Conservation (phyloP, 2,797 vertebrate genomes). For the Lepus townsendii region DNA sequence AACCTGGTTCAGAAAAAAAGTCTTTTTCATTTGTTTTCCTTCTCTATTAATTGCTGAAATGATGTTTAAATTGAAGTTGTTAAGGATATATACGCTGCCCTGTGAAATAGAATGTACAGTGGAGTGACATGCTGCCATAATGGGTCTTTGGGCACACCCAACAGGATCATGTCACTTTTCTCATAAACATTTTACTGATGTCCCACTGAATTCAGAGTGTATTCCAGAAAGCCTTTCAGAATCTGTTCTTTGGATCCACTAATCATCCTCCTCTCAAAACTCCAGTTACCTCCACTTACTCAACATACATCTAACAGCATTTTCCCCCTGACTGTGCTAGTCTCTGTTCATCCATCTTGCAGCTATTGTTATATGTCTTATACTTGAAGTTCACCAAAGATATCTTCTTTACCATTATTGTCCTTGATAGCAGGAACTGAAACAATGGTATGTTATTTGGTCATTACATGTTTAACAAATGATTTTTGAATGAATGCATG, state of each 20-base stretch:
- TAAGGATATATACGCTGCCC: not conserved
- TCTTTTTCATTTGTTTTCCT: not conserved
- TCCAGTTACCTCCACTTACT: too few relatives aligned
- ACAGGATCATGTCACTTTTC: not conserved
- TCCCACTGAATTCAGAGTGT: rapidly evolving
- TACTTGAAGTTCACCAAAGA: not conserved
- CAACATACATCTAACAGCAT: not conserved
- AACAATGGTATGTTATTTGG: not conserved
- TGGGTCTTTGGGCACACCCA: not conserved
- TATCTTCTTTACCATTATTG: not conserved
- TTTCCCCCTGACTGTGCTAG: not conserved
- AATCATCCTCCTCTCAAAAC: not conserved
- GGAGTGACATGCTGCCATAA: not conserved
- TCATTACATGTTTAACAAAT: not conserved
- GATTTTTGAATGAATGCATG: not conserved
- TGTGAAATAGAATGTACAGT: not conserved
- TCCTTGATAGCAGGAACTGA: not conserved
- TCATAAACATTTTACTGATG: not conserved
- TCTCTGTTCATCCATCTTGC: not conserved
- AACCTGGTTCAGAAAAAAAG: constrained; percentile 28
- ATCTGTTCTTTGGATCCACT: not conserved
- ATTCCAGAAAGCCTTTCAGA: not conserved
- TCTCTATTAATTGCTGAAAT: not conserved
- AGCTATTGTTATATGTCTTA: not conserved
- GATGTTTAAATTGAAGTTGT: not conserved